These are phyloP conservation scores for Motacilla tschutschensis DNA, from an alignment of 2,113 vertebrate species.

Conservation along the genomic window DNA sequence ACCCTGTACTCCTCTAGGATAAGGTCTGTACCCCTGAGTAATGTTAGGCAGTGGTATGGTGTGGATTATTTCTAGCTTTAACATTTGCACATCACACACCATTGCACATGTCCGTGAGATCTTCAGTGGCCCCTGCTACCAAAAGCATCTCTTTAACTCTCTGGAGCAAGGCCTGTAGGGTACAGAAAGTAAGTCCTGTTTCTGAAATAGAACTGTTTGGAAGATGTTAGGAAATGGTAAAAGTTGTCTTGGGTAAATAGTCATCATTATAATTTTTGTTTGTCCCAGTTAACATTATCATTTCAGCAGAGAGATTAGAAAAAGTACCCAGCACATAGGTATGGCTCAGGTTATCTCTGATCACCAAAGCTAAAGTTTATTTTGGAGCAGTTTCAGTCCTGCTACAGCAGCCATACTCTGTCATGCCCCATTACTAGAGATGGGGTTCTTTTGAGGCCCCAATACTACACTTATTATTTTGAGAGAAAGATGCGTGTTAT, in stretches of 20 bases:
- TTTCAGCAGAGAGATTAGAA: neutral
- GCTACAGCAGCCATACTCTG: neutral
- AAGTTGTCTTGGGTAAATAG: neutral
- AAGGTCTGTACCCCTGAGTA: neutral
- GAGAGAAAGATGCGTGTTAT: neutral
- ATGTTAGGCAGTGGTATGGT: too few relatives aligned
- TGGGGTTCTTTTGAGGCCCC: neutral
- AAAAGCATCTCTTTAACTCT: neutral
- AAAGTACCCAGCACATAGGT: neutral
- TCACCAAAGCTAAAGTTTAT: neutral
- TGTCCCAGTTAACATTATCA: neutral
- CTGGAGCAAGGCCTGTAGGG: neutral
- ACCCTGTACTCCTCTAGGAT: neutral
- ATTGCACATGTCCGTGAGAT: neutral
- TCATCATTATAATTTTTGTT: neutral
- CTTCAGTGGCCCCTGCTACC: neutral
- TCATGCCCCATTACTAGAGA: rapidly evolving
- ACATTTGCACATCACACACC: neutral
- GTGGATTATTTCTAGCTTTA: neutral
- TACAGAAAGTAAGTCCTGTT: neutral
- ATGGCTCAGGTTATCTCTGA: neutral
- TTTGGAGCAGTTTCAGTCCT: neutral
- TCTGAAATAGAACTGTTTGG: neutral
- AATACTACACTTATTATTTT: neutral
- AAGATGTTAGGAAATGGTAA: neutral